Evolutionary conservation across 2,113 vertebrate species (phyloP), one percentile per base, ranked within the genome.

Genomic region (Bostrychus sinensis): DNA sequence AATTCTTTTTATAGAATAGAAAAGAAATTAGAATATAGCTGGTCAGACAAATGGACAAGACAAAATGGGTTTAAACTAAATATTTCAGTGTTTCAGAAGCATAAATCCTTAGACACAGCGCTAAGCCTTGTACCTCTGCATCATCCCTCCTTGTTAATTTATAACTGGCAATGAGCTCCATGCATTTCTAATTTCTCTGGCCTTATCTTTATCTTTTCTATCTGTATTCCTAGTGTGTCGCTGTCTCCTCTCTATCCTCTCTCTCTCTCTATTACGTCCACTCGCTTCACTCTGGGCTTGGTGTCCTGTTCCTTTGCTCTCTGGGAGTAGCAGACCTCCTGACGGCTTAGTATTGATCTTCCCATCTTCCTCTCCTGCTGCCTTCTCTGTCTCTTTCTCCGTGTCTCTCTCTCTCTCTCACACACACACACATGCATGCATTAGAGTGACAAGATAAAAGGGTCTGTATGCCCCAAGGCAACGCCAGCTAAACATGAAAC

Each of bases 281-380:
- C 67, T 53, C 69, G 58, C 56, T 68, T 71, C 61, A 56, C 77
- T 78, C 78, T 80, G 54, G 61, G 72, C 75, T 76, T 79, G 85
- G 88, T 89, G 86, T 89, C 88, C 84, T 89, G 80, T 84, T 87
- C 80, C 86, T 72, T 78, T 71, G 74, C 82, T 86, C 88, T 77
- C 72, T 85, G 83, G 81, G 83, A 87, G 80, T 78, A 86, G 81
- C 85, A 89, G 88, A 89, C 88, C 85, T 88, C 80, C 85, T 89
- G 88, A 89, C 88, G 86, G 78, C 88, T 88, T 66, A 66, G 72
- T 89, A 89, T 89, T 82, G 88, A 89, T 89, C 88, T 63, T 46
- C 48, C 50, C 57, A 78, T 86, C 81, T 83, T 75, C 70, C 43
- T 80, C 74, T 60, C 64, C 63, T 50, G 39, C 78, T 71, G n/a